Percentiles rank a stretch among this genome's conserved stretches.
Evolutionary conservation across 2,888 invertebrate genomes (phyloP).

Genomic region (Epinotia demarniana): DNA sequence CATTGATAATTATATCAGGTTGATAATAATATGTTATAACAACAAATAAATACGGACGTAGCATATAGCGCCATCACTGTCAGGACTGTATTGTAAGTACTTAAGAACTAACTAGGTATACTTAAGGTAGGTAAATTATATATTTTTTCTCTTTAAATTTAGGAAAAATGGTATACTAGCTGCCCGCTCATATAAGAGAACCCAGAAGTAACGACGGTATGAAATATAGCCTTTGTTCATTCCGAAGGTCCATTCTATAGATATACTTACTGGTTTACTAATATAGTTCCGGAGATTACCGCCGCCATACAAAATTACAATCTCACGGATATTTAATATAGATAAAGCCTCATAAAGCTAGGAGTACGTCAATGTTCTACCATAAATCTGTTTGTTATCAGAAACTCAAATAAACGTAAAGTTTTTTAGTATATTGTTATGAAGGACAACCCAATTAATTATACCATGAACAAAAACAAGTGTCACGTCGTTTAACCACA

Average conservation of each 20-base stretch:
- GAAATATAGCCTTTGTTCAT: too few species aligned
- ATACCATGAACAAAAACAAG: neutral
- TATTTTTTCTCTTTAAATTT: too few species aligned
- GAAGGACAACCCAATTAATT: neutral
- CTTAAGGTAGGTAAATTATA: too few species aligned
- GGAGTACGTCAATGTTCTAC: neutral
- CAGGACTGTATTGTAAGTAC: neutral
- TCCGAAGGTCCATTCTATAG: too few species aligned
- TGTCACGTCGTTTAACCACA: neutral
- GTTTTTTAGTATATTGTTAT: neutral
- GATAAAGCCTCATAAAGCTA: too few species aligned
- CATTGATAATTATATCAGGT: constrained; percentile 1
- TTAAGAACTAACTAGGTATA: neutral
- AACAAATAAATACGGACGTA: neutral
- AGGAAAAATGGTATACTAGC: too few species aligned
- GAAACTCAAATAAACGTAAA: neutral
- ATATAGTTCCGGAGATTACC: too few species aligned
- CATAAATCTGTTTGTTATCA: neutral
- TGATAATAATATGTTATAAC: constrained; percentile 3
- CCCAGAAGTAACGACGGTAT: too few species aligned
- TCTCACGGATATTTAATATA: too few species aligned
- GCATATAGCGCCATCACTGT: neutral
- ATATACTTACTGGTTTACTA: too few species aligned
- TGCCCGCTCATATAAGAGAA: too few species aligned
- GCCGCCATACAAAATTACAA: too few species aligned